Evolutionary conservation across 2,888 invertebrate species (phyloP).

Genomic region (Melangyna quadrimaculata): DNA sequence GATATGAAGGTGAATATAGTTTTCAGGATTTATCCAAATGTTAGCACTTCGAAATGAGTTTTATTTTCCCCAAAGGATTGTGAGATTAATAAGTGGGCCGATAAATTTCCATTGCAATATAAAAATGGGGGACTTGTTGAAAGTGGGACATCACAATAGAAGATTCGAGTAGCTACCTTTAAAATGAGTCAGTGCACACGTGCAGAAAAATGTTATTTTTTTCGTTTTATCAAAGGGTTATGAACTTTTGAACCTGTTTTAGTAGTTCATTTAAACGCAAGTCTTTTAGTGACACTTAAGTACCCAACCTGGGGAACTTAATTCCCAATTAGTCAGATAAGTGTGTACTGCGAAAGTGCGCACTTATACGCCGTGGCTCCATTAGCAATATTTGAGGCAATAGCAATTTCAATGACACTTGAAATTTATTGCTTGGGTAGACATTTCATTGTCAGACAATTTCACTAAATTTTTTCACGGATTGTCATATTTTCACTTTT

Average conservation of each 20-base stretch:
- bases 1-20: constrained; percentile 17
- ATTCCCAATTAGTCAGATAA: too few relatives aligned
- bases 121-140: not conserved
- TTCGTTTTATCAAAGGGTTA: not conserved
- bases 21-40: constrained; percentile 51
- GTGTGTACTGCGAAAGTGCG: too few relatives aligned
- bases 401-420: too few relatives aligned
- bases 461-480: too few relatives aligned
- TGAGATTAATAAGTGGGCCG: not conserved
- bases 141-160: not conserved
- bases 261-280: not conserved
- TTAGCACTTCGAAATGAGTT: constrained; percentile 55
- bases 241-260: not conserved
- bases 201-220: not conserved
- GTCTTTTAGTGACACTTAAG: not conserved
- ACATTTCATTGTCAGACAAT: too few relatives aligned
- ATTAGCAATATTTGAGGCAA: too few relatives aligned
- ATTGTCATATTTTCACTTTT: too few relatives aligned
- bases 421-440: too few relatives aligned
- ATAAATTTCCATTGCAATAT: not conserved
- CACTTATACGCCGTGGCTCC: too few relatives aligned
- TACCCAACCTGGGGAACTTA: too few relatives aligned
- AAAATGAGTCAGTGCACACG: not conserved
- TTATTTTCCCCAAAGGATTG: not conserved
- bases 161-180: not conserved